These are phyloP conservation scores for Laticauda colubrina DNA, from an alignment of 2,113 vertebrate species.

Conservation along the genomic window DNA sequence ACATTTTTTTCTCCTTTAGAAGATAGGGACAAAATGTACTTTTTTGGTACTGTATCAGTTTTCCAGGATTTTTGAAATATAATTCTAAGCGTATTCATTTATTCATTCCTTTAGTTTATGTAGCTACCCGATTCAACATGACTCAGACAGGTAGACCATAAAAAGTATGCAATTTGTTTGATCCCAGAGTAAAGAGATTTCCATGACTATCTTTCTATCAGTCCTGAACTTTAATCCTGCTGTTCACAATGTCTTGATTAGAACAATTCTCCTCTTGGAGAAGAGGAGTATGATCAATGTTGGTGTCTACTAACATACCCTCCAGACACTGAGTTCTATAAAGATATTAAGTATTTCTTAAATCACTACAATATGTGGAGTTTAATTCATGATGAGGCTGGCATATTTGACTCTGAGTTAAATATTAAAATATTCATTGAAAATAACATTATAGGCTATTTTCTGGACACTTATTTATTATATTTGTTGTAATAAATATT, in stretches of 20 bases:
- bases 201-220: not conserved
- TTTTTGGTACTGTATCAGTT: not conserved
- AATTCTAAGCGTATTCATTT: not conserved
- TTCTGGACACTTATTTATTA: not conserved
- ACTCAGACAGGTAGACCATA: not conserved
- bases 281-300: not conserved
- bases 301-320: not conserved
- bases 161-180: not conserved
- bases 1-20: not conserved
- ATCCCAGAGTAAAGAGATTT: not conserved
- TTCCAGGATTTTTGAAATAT: not conserved
- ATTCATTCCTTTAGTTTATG: not conserved
- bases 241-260: not conserved
- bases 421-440: not conserved
- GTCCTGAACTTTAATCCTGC: not conserved
- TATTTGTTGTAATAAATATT: not conserved
- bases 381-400: not conserved
- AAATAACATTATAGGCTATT: not conserved
- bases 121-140: not conserved
- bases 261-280: not conserved
- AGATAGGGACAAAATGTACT: not conserved
- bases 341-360: not conserved
- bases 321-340: not conserved
- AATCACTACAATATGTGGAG: not conserved
- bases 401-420: not conserved